These are phyloP conservation scores for Scyliorhinus canicula DNA, from an alignment of 2,797 vertebrate species.

Conservation along the genomic window DNA sequence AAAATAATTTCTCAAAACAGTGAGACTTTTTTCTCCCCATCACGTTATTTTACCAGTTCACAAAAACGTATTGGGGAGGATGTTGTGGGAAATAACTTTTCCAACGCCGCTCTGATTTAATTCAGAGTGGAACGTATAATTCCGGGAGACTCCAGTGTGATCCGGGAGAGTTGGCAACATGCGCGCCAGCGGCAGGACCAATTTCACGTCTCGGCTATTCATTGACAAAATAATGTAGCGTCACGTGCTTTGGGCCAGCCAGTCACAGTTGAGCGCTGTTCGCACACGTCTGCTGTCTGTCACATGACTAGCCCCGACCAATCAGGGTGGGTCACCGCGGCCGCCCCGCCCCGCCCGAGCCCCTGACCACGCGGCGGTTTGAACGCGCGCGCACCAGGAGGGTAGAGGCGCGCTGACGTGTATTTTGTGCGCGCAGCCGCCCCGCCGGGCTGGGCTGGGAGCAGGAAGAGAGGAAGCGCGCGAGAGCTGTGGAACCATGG, in stretches of 20 bases:
- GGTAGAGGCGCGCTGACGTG: background rate
- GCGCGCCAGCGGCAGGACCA: fast-evolving
- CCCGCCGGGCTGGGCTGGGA: background rate
- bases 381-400: background rate
- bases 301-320: background rate
- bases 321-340: background rate
- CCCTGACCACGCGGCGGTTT: background rate
- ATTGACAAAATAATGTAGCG: background rate
- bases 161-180: background rate
- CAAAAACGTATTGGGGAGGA: no score
- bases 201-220: background rate
- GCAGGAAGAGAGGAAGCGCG: background rate
- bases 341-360: no score
- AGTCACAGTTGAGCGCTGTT: background rate
- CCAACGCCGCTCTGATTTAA: background rate
- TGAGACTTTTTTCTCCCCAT: background rate
- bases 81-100: no score
- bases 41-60: background rate
- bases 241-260: background rate
- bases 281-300: background rate
- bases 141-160: no score
- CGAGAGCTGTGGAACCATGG: background rate
- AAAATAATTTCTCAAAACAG: background rate
- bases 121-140: no score
- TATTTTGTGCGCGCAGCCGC: background rate